Evolutionary conservation across 2,113 vertebrate genomes (phyloP).

Genomic region (Cyprinus carpio): DNA sequence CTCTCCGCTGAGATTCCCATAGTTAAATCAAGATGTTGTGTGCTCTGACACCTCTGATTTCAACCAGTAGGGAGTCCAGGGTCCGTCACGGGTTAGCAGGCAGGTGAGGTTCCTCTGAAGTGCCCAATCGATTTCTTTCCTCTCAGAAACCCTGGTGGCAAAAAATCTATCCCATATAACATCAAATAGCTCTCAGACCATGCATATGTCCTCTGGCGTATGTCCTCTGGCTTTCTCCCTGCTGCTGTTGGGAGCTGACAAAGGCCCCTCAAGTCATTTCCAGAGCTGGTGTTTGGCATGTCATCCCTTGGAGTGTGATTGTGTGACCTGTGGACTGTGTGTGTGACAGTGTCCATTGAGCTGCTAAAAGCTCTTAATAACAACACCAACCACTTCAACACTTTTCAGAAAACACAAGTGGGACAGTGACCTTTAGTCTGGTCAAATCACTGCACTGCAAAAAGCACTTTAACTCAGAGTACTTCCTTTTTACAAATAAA

Average conservation of each 20-base stretch:
- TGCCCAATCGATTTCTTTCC: conserved; percentile 51
- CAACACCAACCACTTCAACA: conserved; percentile 37
- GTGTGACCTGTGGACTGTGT: conserved; percentile 41
- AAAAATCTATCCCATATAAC: conserved; percentile 50
- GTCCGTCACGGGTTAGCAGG: conserved; percentile 52
- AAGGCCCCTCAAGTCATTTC: conserved; percentile 55
- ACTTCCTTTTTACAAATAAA: background rate
- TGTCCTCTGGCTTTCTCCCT: conserved; percentile 43
- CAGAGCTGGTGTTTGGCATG: conserved; percentile 36
- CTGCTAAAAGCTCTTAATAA: conserved; percentile 54
- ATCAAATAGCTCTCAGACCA: conserved; percentile 55
- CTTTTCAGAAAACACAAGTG: conserved; percentile 14
- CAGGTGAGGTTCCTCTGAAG: conserved; percentile 53
- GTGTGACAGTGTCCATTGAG: conserved; percentile 29
- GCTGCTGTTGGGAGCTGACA: conserved; percentile 50
- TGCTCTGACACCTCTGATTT: conserved; percentile 49
- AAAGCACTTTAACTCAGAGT: conserved; percentile 21
- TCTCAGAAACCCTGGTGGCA: conserved; percentile 39
- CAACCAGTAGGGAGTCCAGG: conserved; percentile 33
- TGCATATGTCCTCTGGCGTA: conserved; percentile 33
- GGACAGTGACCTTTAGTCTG: conserved; percentile 31
- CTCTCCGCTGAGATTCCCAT: conserved; percentile 15
- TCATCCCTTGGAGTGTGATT: conserved; percentile 41
- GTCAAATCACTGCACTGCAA: conserved; percentile 35
- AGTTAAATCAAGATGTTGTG: conserved; percentile 53